Evolutionary conservation across 2,888 invertebrate genomes (phyloP).

Genomic region (Hemistola chrysoprasaria): DNA sequence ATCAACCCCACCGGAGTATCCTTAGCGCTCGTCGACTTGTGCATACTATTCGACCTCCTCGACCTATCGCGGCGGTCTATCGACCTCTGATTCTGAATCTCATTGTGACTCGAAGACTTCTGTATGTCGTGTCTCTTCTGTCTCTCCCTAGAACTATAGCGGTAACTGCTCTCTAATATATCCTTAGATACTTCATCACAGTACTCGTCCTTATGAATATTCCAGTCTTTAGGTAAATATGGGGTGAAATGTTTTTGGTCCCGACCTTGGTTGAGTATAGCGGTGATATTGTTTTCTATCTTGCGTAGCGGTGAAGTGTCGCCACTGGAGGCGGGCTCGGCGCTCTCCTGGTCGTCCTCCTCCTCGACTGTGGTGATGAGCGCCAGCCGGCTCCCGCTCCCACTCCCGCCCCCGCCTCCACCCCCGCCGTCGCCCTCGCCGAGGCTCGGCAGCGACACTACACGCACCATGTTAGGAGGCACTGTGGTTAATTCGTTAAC

Average conservation of each 20-base stretch:
- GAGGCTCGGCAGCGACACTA: constrained; percentile 86
- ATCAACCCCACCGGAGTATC: constrained; percentile 84
- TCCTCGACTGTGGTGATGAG: constrained; percentile 88
- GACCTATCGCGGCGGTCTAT: constrained; percentile 77
- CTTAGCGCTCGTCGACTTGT: constrained; percentile 88
- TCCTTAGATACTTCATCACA: constrained; percentile 78
- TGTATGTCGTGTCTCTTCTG: constrained; percentile 82
- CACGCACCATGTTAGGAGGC: constrained; percentile 85
- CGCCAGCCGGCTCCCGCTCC: constrained; percentile 82
- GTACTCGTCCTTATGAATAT: constrained; percentile 81
- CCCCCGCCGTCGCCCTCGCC: constrained; percentile 79
- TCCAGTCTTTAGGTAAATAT: constrained; percentile 81
- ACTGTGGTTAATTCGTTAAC: constrained; percentile 84
- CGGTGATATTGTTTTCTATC: constrained; percentile 88
- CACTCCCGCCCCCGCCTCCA: constrained; percentile 71
- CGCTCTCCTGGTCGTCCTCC: constrained; percentile 86
- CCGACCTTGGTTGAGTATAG: constrained; percentile 83
- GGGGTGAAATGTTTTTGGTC: constrained; percentile 79
- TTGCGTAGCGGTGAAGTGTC: constrained; percentile 86
- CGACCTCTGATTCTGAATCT: constrained; percentile 80
- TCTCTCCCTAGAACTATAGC: constrained; percentile 79
- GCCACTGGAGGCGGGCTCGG: constrained; percentile 82
- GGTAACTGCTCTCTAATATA: constrained; percentile 76
- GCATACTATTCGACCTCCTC: constrained; percentile 84
- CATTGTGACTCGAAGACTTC: constrained; percentile 84